Evolutionary conservation across 2,113 vertebrate species (phyloP), one percentile per base, ranked within the genome.

Genomic region (Pionites leucogaster): DNA sequence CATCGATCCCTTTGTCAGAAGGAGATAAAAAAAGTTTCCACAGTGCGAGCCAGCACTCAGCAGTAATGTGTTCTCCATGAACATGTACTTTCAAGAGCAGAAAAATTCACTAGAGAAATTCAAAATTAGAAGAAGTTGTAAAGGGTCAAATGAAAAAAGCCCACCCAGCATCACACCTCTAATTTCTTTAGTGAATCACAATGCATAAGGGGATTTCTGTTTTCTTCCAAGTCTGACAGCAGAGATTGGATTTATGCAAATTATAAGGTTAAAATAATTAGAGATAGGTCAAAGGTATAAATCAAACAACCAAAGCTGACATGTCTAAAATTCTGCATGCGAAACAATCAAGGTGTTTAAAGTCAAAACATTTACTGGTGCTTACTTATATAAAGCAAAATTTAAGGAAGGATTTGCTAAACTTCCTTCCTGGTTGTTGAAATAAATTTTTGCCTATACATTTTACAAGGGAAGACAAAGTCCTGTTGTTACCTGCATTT

Each of bases 211-310:
- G 91, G 85, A 97, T 96, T 94, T 86, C 92, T 90, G 59, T 82
- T 91, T 79, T 95, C 90, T 92, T 94, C 93, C 68, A 94, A 49
- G 94, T 83, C 87, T 97, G 96, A 97, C 94, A 94, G 91, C 91
- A 95, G 75, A 94, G 93, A 97, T 97, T 97, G 96, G 95, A 97
- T 97, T 97, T 97, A 97, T 97, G 96, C 92, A 97, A 97, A 97
- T 97, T 81, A 64, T 95, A 95, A 97, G 89, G 94, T 97, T 97
- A 97, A 97, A 97, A 97, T 97, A 97, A 97, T 97, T 97, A 97
- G 76, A 96, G 82, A 95, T 95, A 97, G 96, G 96, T 96, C 89
- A 93, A 96, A 97, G 79, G 94, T 97, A 95, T 97, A 97, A 97
- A 96, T 96, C 91, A 97, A 96, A 94, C 86, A 95, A 83, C 87